Percentiles rank a stretch among this genome's conserved stretches.
These are phyloP conservation scores for Dynastes maya DNA, from an alignment of 2,888 invertebrate species.

Conservation along the genomic window DNA sequence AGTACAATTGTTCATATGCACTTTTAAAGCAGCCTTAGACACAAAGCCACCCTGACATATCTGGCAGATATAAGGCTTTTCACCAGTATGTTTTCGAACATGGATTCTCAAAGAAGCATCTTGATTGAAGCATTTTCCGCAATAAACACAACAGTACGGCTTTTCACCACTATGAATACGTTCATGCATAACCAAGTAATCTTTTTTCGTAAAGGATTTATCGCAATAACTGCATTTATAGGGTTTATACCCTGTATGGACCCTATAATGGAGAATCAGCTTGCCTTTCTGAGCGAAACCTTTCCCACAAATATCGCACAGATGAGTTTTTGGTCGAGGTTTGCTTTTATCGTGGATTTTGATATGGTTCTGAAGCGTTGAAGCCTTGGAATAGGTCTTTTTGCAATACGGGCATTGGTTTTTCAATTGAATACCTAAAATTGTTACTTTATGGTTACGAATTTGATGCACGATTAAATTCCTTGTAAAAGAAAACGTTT, in stretches of 20 bases:
- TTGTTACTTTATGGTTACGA: constrained; percentile 65
- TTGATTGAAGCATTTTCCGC: constrained; percentile 61
- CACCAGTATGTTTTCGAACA: constrained; percentile 59
- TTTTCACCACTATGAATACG: constrained; percentile 63
- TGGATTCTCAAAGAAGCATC: constrained; percentile 59
- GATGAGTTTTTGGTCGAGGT: constrained; percentile 59
- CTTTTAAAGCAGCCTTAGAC: constrained; percentile 59
- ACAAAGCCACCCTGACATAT: constrained; percentile 60
- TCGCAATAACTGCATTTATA: constrained; percentile 61
- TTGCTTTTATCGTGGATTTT: constrained; percentile 51
- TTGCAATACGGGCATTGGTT: constrained; percentile 65
- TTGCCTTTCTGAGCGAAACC: constrained; percentile 64
- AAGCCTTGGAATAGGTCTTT: constrained; percentile 62
- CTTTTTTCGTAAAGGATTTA: constrained; percentile 60
- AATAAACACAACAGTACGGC: constrained; percentile 61
- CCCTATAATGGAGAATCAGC: constrained; percentile 62
- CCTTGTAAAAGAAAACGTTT: constrained; percentile 71
- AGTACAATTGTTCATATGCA: constrained; percentile 49
- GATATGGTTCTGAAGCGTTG: constrained; percentile 70
- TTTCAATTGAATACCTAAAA: constrained; percentile 69
- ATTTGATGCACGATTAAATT: constrained; percentile 64
- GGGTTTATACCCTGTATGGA: constrained; percentile 63
- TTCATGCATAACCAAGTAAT: constrained; percentile 60
- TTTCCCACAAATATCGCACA: constrained; percentile 66
- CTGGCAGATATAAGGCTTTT: constrained; percentile 60